phyloP scores from a whole-genome alignment of 2,888 invertebrate species.

The Amiota mariae region DNA sequence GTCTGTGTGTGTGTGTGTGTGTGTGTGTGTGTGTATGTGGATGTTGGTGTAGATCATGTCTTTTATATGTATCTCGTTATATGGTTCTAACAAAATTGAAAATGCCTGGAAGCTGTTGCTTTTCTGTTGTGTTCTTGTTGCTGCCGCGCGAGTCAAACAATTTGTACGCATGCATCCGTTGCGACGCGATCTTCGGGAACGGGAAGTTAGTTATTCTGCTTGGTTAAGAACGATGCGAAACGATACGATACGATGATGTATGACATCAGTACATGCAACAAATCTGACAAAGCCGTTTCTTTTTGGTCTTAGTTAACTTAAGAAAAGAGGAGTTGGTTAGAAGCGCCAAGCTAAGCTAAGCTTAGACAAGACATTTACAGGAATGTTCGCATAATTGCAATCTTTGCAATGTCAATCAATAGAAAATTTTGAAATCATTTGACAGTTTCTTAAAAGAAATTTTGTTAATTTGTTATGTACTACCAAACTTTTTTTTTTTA shows the following conservation, averaged over 20 bases:
- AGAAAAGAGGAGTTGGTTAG: not conserved
- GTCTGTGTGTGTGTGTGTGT: too few relatives aligned
- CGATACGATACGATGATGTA: conserved; percentile 33
- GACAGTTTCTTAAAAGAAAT: too few relatives aligned
- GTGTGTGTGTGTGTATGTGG: not conserved
- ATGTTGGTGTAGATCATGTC: too few relatives aligned
- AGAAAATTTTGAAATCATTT: conserved; percentile 5
- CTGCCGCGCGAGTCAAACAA: conserved; percentile 22
- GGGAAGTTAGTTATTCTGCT: too few relatives aligned
- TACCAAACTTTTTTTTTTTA: too few relatives aligned
- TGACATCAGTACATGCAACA: conserved; percentile 36
- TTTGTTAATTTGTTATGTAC: too few relatives aligned
- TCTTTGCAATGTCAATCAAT: conserved; percentile 12
- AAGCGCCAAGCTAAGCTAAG: not conserved
- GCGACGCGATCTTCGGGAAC: too few relatives aligned
- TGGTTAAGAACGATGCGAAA: too few relatives aligned
- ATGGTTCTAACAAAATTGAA: conserved; percentile 16
- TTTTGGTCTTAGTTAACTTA: too few relatives aligned
- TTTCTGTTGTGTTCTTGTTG: not conserved
- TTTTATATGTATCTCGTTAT: too few relatives aligned
- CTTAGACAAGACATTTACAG: not conserved
- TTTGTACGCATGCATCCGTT: conserved; percentile 38
- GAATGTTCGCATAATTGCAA: conserved; percentile 24
- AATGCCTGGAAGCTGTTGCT: conserved; percentile 27
- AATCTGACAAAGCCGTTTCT: not conserved